Base-by-base conservation (phyloP, 1,140 invertebrate species). In the Mesaphorura yosii region DNA sequence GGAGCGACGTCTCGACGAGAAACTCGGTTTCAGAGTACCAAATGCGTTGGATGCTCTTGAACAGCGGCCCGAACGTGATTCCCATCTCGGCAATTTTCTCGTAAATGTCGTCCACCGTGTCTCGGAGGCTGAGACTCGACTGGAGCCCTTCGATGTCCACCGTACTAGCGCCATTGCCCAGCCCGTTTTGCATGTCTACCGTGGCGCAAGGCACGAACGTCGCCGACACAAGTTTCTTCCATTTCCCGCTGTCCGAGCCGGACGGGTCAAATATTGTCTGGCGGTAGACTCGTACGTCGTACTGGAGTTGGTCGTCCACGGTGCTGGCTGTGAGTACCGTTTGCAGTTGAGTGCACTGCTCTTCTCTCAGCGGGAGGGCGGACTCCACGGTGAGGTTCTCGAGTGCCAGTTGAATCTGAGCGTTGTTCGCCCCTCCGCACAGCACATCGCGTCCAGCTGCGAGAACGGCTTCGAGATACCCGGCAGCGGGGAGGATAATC, bases 401-500 rank as follows among this genome's bases (percentile, higher is more conserved):
- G 5, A 46, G 23, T 27, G 19, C 25, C 5, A 46, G 20, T 19
- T 23, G 7, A 20, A 46, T 27, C 6, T 10, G 5, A 10, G 29
- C 15, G 19, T 7, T 7, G 12, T 23, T 46, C n/a, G n/a, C n/a
- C n/a, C n/a, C n/a, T 15, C 44, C 44, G 12, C 29, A 7, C 6
- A 46, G 12, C 15, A 27, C 25, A 27, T 46, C 45, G 6, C 22
- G 38, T 22, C 52, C 52, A 38, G 52, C 52, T 4, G 52, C 46
- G 45, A 54, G 27, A 20, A 26, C 39, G 27, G 38, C 27, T 27
- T 54, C 52, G 2, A 54, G 22, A 25, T 48, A 54, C 14, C 41
- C 52, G 2, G 52, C 31, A n/a, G 41, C 44, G 28, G 52, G 52
- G 19, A 54, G 38, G 2, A 54, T 48, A 26, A 54, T 28, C 14